phyloP scores from a whole-genome alignment of 2,888 invertebrate species.

The Diaperis boleti region DNA sequence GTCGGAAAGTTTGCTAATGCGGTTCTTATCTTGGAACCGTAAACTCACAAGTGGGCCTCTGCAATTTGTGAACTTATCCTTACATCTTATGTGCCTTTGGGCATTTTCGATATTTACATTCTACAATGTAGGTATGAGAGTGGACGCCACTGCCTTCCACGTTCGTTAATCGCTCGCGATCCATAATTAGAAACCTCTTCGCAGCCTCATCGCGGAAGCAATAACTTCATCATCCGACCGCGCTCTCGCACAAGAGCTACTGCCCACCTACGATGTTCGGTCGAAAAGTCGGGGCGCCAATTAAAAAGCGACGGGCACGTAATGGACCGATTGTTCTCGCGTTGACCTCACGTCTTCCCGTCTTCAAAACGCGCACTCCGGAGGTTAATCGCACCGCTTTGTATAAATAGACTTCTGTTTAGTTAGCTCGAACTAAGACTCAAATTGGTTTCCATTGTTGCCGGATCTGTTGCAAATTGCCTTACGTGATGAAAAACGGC shows the following conservation, averaged over 20 bases:
- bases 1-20: no score
- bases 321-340: conserved; percentile 6
- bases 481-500: conserved; percentile 28
- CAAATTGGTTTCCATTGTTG: conserved; percentile 20
- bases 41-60: no score
- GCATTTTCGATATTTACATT: no score
- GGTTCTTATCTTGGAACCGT: no score
- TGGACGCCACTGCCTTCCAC: no score
- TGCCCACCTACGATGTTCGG: no score
- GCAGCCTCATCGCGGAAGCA: conserved; percentile 1
- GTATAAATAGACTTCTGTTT: conserved; percentile 11
- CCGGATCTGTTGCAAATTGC: conserved; percentile 19
- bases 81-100: no score
- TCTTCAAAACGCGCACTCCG: background rate
- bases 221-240: conserved; percentile 10
- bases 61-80: no score
- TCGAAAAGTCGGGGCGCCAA: conserved; percentile 7
- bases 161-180: no score
- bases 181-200: no score
- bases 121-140: no score
- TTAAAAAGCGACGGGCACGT: conserved; percentile 24
- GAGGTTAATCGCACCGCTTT: conserved; percentile 10
- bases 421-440: background rate
- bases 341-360: conserved; percentile 10
- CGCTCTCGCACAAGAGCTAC: no score